A percentile compares a stretch with the other conserved stretches of the same genome.
These are phyloP conservation scores for Chelonus insularis DNA, from an alignment of 1,140 invertebrate species.

Conservation along the genomic window DNA sequence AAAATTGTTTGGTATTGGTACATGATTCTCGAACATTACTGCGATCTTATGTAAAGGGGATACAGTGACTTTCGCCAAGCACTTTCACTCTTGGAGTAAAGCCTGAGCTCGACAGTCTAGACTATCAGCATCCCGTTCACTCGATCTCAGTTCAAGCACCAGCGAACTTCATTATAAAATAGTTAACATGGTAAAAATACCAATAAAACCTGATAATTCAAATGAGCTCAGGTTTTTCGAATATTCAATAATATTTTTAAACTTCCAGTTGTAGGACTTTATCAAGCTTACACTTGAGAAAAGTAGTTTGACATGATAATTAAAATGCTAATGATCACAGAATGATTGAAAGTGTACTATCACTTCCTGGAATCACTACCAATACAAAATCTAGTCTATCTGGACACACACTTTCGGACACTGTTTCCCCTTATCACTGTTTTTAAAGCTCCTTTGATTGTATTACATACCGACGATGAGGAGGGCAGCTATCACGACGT, in stretches of 20 bases:
- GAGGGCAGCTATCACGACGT: slow-evolving; percentile 55
- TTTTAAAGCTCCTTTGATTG: slow-evolving; percentile 22
- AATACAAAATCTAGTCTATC: slow-evolving; percentile 32
- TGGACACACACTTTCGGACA: slow-evolving; percentile 24
- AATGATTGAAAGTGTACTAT: background rate
- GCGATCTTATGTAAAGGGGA: slow-evolving; percentile 3
- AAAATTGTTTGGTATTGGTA: background rate
- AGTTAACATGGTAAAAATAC: too few relatives aligned
- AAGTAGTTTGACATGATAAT: too few relatives aligned
- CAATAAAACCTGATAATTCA: too few relatives aligned
- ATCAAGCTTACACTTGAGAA: too few relatives aligned
- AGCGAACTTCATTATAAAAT: background rate
- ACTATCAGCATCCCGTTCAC: slow-evolving; percentile 15
- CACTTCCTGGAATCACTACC: background rate
- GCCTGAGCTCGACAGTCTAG: background rate
- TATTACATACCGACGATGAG: slow-evolving; percentile 58
- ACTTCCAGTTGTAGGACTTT: too few relatives aligned
- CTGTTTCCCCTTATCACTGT: slow-evolving; percentile 15
- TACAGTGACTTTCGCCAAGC: slow-evolving; percentile 14
- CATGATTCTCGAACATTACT: background rate
- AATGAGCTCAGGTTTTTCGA: too few relatives aligned
- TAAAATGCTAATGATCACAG: too few relatives aligned
- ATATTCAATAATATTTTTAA: too few relatives aligned
- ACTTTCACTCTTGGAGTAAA: slow-evolving; percentile 17
- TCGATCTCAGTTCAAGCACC: background rate